Evolutionary conservation across 2,113 vertebrate species (phyloP), one percentile per base, ranked within the genome.

Genomic region (Corvus cornix): DNA sequence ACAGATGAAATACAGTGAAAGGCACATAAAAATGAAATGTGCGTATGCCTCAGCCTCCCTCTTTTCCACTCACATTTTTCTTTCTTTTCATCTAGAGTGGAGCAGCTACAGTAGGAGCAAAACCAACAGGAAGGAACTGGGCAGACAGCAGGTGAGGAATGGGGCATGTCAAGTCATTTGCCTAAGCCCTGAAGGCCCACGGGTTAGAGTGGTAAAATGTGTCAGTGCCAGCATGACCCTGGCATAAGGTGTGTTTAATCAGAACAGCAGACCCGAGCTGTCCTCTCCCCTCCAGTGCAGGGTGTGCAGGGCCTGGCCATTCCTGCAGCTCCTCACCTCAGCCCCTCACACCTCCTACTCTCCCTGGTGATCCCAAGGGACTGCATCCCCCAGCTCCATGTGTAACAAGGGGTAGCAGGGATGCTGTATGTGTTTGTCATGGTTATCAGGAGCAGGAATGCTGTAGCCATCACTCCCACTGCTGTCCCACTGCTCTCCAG

Each of bases 311-410:
- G n/a, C 2, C 26, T 31, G 35, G 20, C 33, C 9, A 2, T 39
- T 76, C 67, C 68, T 70, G 19, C 62, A 66, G 56, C 62, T 39
- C 49, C 73, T 41, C 14, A 1, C 7, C 2, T 1, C n/a, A 46
- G 26, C 30, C 46, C 56, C 58, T 5, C 5, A 13, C 7, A 19
- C 12, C 21, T 70, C 87, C 67, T 53, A 41, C 31, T 66, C 31
- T 58, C 18, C 49, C 20, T 0, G 0, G 12, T 16, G 20, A 30
- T 66, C 1, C 53, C 7, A 6, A 66, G 51, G 48, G 41, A n/a
- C 20, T 9, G 2, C 60, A 35, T 31, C 6, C 51, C n/a, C 15
- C 55, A 6, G 16, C 30, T 30, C n/a, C 8, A 1, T 2, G 14
- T n/a, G 27, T n/a, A 37, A 53, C 0, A 3, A 49, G 22, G n/a